Evolutionary conservation across 2,888 invertebrate genomes (phyloP), one percentile per base, ranked within the genome.

Genomic region (Brassicogethes aeneus): DNA sequence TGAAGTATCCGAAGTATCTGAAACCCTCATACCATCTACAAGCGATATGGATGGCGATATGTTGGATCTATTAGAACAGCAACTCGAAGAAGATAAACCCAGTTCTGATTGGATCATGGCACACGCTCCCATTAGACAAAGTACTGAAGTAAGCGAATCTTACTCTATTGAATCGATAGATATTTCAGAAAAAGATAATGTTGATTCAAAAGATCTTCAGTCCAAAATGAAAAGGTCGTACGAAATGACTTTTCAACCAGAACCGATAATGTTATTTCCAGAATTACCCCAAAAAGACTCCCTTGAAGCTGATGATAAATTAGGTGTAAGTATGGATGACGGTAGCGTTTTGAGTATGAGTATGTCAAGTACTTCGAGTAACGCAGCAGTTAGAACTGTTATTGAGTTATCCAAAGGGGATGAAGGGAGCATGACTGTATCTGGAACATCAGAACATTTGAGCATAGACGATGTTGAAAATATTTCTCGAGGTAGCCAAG

Each of bases 11-110:
- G 94, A 95, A 66, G 75, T 85, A 16, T 93, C 93, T 1, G 94
- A 94, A 70, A 96, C 95, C 1, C 69, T 96, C 5, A 85, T 96
- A 7, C 90, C 93, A 10, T 93, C 95, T 2, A 84, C 86, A 5
- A 82, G 85, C 59, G 91, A 91, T 63, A 67, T 84, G 36, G 82
- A 83, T 59, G 80, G 82, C 54, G 84, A 85, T 54, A 74, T 85
- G 46, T 76, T 80, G 54, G 80, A 80, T 48, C 74, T 75, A 45
- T 74, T 74, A 47, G 76, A 75, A 17, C 75, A 77, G 35, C 74
- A 61, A 15, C 54, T 62, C 10, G 48, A 69, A 2, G 70, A 70
- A 23, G 73, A 72, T 33, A 56, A 53, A 17, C 55, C 54, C 15
- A 56, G 55, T 23, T 43, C 49, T 15, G 48, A 46, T 31, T 58